Base-by-base conservation (phyloP, 1,140 invertebrate genomes). In the Pinna nobilis region DNA sequence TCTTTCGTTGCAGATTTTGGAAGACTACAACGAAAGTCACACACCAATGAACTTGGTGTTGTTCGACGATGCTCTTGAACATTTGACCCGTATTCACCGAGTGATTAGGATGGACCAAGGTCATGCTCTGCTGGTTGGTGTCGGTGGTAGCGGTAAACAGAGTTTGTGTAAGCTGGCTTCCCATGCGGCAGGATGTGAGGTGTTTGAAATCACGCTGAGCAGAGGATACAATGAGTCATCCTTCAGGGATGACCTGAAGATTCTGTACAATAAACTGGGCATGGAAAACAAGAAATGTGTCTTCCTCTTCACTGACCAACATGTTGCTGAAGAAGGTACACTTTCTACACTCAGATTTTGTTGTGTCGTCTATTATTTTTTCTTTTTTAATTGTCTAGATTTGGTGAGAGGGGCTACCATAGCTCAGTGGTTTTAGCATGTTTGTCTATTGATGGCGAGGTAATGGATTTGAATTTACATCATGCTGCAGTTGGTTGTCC, bases 21-120 rank as follows among this genome's bases (percentile, higher is more conserved):
- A 95, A 80, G 94, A 96, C 77, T 97, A 95, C 84, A 95, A 95
- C 83, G 94, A 95, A 63, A 91, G 74, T 66, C 57, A 89, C 73
- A 87, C 87, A 2, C 77, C 83, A 47, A 91, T 97, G 89, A 92
- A 93, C 18, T 91, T 97, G 65, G 95, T 98, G 0, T 88, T 98
- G 2, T 97, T 97, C 83, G 94, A 97, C 82, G 95, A 97, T 87
- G 96, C 95, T 35, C 87, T 97, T 33, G 95, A 97, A 79, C 95
- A 97, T 88, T 85, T 97, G 76, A 96, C 94, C 0, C 91, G 96
- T 55, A 92, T 96, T 1, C 95, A 97, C 78, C 92, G 96, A 65
- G 92, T 93, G 0, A 87, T 97, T 51, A 91, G 95, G 57, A 94
- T 96, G 92, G 92, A 95, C 83, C 92, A 93, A 75, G 95, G 95